Evolutionary conservation across 64 coral and sea anemone genomes (phyloP), one percentile per base, ranked within the genome.

Genomic region (Anthopleura sola): DNA sequence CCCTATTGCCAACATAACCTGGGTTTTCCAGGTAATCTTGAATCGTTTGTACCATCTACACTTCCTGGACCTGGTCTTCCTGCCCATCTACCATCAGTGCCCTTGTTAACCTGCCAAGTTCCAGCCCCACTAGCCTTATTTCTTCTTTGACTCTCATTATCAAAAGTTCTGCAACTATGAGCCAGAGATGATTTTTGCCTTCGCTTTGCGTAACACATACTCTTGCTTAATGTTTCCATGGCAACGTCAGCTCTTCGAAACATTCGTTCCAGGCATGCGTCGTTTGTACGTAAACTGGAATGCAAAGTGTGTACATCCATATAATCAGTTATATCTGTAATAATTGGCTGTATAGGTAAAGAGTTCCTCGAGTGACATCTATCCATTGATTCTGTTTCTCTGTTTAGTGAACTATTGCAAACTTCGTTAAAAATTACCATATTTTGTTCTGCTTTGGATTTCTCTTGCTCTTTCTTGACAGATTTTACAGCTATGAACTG

Each of bases 191-290:
- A 34, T 13, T 2, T 34, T 71, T 71, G 66, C 23, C 66, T 31
- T 71, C 66, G n/a, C 29, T 32, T 29, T 29, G 66, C 66, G 66
- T 71, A 71, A 71, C 66, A 29, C 3, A 71, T 32, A 32, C 31
- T 71, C 28, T 32, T 71, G 66, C 28, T 71, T 71, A 71, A 8
- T 71, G 29, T 71, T 16, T 36, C 66, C 29, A 71, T 28, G 29
- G 66, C 66, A 17, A 34, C 29, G 2, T 71, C 66, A 11, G 31
- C 66, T 13, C 66, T 71, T 32, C 66, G n/a, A 34, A 71, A 32
- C 66, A 71, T 71, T 34, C 66, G 23, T 71, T 71, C 66, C 66
- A 71, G 28, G 66, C n/a, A 71, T 33, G 66, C 66, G 15, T 71
- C 31, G 31, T 71, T 71, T 0, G 29, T 10, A 13, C 26, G 66